Evolutionary conservation across 2,888 invertebrate genomes (phyloP), one percentile per base, ranked within the genome.

Genomic region (Habrosyne pyritoides): DNA sequence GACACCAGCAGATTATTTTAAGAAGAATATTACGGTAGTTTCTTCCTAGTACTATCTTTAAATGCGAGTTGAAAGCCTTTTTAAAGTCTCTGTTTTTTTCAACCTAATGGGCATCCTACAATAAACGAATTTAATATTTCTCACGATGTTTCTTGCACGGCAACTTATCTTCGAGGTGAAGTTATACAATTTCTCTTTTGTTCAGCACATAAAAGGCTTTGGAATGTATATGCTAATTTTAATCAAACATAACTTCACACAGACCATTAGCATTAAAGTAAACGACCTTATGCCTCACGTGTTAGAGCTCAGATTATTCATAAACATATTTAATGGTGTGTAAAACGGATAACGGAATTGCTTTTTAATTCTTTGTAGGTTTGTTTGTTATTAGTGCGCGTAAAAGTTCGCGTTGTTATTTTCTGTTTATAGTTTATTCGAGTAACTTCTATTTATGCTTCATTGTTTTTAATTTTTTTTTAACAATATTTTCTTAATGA

Each of bases 181-280:
- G 74, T 71, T 70, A 67, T 55, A 54, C 67, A 71, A 60, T 68
- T 67, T 74, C 66, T 62, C 65, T 71, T 71, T 75, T 59, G 68
- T 73, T 68, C 53, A n/a, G 49, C 64, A 63, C 67, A 74, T 74
- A 79, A 79, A 79, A 72, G 64, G 71, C 60, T 59, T 54, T 53
- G 54, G 60, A 65, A 79, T 73, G 63, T 77, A 75, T 75, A 75
- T 75, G 72, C 67, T 81, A 81, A 83, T 83, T 79, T n/a, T 8
- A 42, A 77, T 63, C 52, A 36, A 64, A 68, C 51, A 56, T 42
- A n/a, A 42, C 42, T 42, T 2, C 18, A 18, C 61, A 49, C 56
- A 60, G 61, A 22, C n/a, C 48, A 48, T 48, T 42, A 14, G n/a
- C 42, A 6, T 26, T 28, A 12, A 18, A 18, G 2, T 22, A 50